phyloP scores from a whole-genome alignment of 1,140 invertebrate species.

The Formica exsecta region DNA sequence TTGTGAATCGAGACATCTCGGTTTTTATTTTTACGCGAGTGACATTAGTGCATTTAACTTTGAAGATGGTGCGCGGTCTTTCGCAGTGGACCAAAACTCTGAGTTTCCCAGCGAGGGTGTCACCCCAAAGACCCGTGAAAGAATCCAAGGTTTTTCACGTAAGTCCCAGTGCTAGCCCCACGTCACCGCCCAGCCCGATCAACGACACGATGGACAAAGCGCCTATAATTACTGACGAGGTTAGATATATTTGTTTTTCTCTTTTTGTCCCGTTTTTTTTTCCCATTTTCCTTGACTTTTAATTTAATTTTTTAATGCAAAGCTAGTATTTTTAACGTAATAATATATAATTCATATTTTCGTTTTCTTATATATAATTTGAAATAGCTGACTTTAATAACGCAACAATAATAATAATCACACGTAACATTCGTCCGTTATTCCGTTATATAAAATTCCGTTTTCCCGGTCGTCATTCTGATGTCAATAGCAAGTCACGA shows the following conservation, averaged over 20 bases:
- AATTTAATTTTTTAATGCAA: neutral
- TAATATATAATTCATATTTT: neutral
- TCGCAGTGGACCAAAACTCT: constrained; percentile 95
- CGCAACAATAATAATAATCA: neutral
- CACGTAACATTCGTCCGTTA: neutral
- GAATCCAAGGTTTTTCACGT: constrained; percentile 85
- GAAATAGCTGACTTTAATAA: neutral
- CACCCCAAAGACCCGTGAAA: constrained; percentile 91
- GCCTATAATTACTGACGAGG: constrained; percentile 85
- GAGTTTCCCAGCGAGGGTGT: constrained; percentile 93
- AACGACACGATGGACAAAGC: constrained; percentile 86
- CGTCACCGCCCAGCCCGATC: constrained; percentile 86
- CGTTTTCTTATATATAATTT: neutral
- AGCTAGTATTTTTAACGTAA: neutral
- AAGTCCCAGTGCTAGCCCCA: constrained; percentile 85
- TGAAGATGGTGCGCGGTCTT: constrained; percentile 92
- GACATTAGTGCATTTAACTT: constrained; percentile 44
- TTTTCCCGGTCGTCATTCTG: neutral
- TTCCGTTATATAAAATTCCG: neutral
- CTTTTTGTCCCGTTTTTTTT: neutral
- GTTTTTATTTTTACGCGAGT: constrained; percentile 6
- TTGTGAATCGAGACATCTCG: constrained; percentile 39
- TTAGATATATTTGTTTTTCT: constrained; percentile 64
- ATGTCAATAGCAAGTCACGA: neutral
- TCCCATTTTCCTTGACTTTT: neutral